Percentiles rank a stretch among this genome's conserved stretches.
Conservation (phyloP, 2,113 vertebrate species). For the Salvator merianae region DNA sequence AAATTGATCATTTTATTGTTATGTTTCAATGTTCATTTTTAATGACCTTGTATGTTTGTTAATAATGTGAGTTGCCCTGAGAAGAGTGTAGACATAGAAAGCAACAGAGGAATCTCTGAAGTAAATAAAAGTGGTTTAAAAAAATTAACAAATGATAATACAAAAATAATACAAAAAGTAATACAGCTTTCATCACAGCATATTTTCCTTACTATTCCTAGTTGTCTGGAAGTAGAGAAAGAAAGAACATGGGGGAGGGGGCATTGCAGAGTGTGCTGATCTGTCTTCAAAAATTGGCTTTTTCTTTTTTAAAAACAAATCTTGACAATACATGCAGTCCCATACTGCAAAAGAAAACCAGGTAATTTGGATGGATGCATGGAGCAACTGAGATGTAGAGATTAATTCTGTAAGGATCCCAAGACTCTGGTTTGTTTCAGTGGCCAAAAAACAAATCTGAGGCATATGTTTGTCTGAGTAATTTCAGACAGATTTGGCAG, state of each 20-base stretch:
- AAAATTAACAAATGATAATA: background rate
- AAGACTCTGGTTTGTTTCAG: background rate
- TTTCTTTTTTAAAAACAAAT: background rate
- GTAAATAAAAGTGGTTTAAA: background rate
- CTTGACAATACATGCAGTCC: background rate
- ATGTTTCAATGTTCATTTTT: background rate
- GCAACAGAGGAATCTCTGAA: background rate
- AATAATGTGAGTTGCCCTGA: background rate
- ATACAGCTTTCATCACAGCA: background rate
- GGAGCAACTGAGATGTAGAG: background rate
- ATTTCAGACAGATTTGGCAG: background rate
- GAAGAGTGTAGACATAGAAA: background rate
- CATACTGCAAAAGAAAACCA: background rate
- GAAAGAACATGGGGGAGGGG: too few species aligned
- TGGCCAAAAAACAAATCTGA: conserved; percentile 1
- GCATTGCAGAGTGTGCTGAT: background rate
- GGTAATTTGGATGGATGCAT: background rate
- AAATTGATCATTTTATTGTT: background rate
- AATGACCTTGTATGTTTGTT: background rate
- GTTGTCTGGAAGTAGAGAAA: background rate
- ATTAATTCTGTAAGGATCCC: background rate
- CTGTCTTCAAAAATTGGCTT: background rate
- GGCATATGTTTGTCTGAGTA: background rate
- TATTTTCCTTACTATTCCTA: background rate
- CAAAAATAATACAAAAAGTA: background rate